Conservation (phyloP, 2,888 invertebrate species). For the Cataglyphis cursor region DNA sequence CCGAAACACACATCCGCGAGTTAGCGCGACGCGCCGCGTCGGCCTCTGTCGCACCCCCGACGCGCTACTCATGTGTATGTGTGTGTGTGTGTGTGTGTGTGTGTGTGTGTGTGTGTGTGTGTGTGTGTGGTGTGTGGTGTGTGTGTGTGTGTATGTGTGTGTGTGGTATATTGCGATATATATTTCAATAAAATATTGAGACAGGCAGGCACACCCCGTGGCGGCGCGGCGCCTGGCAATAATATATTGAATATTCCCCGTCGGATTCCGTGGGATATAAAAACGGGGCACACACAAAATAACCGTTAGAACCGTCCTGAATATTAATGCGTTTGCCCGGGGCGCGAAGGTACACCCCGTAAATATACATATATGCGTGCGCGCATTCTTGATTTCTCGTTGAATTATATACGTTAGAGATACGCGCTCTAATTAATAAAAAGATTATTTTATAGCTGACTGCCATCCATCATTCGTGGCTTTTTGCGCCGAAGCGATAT, state of each 20-base stretch:
- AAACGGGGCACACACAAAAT: conserved; percentile 79
- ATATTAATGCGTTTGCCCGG: conserved; percentile 78
- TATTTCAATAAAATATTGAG: conserved; percentile 84
- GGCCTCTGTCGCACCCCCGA: conserved; percentile 66
- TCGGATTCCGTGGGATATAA: conserved; percentile 76
- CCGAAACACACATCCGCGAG: conserved; percentile 63
- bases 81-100: conserved; percentile 18
- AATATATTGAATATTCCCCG: conserved; percentile 81
- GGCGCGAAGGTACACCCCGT: conserved; percentile 50
- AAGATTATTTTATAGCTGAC: conserved; percentile 27
- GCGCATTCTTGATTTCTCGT: conserved; percentile 16
- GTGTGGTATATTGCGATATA: conserved; percentile 78
- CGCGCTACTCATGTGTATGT: conserved; percentile 45
- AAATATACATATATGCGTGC: not conserved
- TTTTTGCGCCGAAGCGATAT: conserved; percentile 29
- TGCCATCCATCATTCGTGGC: conserved; percentile 39
- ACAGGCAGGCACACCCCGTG: conserved; percentile 73
- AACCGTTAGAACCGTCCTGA: conserved; percentile 78
- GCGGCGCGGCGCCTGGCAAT: conserved; percentile 72
- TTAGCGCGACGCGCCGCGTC: conserved; percentile 47
- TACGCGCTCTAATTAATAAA: conserved; percentile 44
- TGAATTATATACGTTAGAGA: conserved; percentile 30
- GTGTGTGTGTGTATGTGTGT: not conserved
- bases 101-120: conserved; percentile 42
- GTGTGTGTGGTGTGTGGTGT: too few species aligned